Base-by-base conservation (phyloP, 1,140 invertebrate genomes). In the Glossosoma conforme region DNA sequence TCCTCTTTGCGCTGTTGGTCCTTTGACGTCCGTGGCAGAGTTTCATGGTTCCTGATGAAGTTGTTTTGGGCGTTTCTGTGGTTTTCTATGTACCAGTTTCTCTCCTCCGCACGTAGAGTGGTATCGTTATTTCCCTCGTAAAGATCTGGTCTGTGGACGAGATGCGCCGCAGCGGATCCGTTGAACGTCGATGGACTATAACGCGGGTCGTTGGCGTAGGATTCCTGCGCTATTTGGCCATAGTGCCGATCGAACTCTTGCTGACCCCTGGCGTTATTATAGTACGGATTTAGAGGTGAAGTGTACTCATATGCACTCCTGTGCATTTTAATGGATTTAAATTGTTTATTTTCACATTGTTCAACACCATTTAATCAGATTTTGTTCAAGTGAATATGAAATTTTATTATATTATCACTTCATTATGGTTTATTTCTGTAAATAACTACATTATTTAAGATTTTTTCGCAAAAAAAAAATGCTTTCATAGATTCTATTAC, bases 61-160 rank as follows among this genome's bases (percentile, higher is more conserved):
- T 45, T 25, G 28, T 53, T 57, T 10, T 46, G 20, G 15, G 45
- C 41, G 57, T 64, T 74, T 58, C 71, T 72, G 56, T 74, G 72
- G 28, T 74, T 74, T 58, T 75, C 72, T 68, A 73, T 68, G 44
- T 75, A 75, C 72, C 72, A 73, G 40, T 75, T 70, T 32, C 70
- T 62, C 53, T 75, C 72, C 53, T 75, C 72, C 3, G 72, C 72
- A 58, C 72, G 54, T 2, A 75, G 67, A 20, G 72, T 75, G 9
- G 67, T 75, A 35, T 75, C 72, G 47, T 73, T 75, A 52, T 73
- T 75, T 28, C 72, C 72, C 56, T 75, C 72, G 50, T 75, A 75
- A 4, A 58, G 44, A 36, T 58, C 55, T 5, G 55, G 55, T 37
- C 55, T 53, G 32, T 45, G 50, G 42, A 21, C 36, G 6, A 43